Evolutionary conservation across 1,140 invertebrate species (phyloP).

Genomic region (Popillia japonica): DNA sequence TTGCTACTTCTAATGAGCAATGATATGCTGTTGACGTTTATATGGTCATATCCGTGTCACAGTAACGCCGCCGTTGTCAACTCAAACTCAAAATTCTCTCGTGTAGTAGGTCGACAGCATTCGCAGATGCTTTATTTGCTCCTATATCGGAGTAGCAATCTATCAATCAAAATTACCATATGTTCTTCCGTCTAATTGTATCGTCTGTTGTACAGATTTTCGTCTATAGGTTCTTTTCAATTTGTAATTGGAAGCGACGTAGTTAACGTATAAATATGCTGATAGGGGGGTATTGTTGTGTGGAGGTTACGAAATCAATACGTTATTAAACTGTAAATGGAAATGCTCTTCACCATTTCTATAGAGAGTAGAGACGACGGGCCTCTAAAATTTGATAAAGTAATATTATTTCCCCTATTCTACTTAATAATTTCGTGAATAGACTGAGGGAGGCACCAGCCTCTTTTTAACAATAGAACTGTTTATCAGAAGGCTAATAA

Average conservation of each 20-base stretch:
- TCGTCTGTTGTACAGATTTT: too few species aligned
- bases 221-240: too few species aligned
- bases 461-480: constrained; percentile 26
- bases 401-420: constrained; percentile 29
- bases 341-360: constrained; percentile 25
- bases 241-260: too few species aligned
- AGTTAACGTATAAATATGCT: too few species aligned
- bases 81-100: not conserved
- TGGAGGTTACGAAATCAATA: not conserved
- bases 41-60: not conserved
- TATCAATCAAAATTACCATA: too few species aligned
- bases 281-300: not conserved
- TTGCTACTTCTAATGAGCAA: not conserved
- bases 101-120: not conserved
- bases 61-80: not conserved
- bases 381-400: constrained; percentile 17
- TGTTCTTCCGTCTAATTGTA: too few species aligned
- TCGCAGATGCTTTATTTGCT: too few species aligned
- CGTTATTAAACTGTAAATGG: constrained; percentile 24
- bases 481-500: constrained; percentile 25
- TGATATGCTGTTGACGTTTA: not conserved
- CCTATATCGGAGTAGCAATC: too few species aligned
- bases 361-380: not conserved
- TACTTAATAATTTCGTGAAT: constrained; percentile 26
- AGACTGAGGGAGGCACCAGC: constrained; percentile 17